These are phyloP conservation scores for Stegodyphus dumicola DNA, from an alignment of 1,140 invertebrate species.

Conservation along the genomic window DNA sequence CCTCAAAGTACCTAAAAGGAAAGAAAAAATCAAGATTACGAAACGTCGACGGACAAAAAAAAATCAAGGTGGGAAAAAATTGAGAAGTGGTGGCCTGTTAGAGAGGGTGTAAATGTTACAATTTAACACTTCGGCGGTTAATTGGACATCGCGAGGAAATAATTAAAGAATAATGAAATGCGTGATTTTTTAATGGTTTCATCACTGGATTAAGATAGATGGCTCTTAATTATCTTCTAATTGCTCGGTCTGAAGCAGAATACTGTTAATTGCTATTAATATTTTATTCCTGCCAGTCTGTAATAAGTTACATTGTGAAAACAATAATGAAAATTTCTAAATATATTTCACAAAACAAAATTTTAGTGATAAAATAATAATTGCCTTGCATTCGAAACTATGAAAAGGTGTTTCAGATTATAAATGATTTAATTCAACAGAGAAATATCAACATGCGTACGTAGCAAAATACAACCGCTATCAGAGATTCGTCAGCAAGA, in stretches of 20 bases:
- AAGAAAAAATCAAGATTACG: neutral
- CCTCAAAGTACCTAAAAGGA: slow-evolving; percentile 15
- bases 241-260: neutral
- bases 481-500: too few relatives aligned
- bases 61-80: too few relatives aligned
- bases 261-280: neutral
- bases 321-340: too few relatives aligned
- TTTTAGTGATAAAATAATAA: too few relatives aligned
- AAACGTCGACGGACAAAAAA: neutral
- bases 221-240: slow-evolving; percentile 14
- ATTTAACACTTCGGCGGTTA: slow-evolving; percentile 41
- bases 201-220: neutral
- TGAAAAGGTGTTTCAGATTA: too few relatives aligned
- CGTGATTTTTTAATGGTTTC: slow-evolving; percentile 50
- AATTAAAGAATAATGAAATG: slow-evolving; percentile 47
- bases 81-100: neutral
- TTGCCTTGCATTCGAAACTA: too few relatives aligned
- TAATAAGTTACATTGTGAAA: too few relatives aligned
- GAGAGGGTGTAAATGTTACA: slow-evolving; percentile 26
- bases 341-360: too few relatives aligned
- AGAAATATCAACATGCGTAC: too few relatives aligned
- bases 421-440: too few relatives aligned
- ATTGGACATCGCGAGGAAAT: slow-evolving; percentile 29
- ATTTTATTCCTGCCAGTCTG: too few relatives aligned
- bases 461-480: too few relatives aligned